These are phyloP conservation scores for Eptatretus burgeri DNA, from an alignment of 2,113 vertebrate species.

Conservation along the genomic window DNA sequence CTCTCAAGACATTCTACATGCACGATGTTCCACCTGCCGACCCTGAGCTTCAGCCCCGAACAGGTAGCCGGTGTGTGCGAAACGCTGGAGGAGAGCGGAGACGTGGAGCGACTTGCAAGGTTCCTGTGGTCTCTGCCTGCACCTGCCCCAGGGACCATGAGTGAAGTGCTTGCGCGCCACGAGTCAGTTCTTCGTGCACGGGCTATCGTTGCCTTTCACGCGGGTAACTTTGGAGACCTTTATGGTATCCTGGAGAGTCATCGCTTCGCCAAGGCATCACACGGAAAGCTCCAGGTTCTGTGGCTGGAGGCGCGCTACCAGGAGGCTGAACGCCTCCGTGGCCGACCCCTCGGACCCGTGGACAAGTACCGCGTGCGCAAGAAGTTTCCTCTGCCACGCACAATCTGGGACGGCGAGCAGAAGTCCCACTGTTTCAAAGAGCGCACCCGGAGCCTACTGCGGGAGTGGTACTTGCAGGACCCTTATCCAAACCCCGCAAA, in stretches of 20 bases:
- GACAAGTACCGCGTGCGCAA: constrained; percentile 37
- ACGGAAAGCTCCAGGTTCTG: constrained; percentile 30
- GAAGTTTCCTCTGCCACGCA: constrained; percentile 33
- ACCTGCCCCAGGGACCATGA: constrained; percentile 20
- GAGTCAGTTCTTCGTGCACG: constrained; percentile 31
- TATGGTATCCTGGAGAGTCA: constrained; percentile 31
- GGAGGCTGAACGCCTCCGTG: constrained; percentile 28
- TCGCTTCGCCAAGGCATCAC: constrained; percentile 28
- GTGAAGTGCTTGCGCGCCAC: constrained; percentile 25
- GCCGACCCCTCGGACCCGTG: constrained; percentile 25
- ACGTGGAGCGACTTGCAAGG: constrained; percentile 92
- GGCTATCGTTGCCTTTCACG: constrained; percentile 30
- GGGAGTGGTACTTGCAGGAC: constrained; percentile 5
- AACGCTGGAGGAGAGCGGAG: constrained; percentile 99
- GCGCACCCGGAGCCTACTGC: not conserved
- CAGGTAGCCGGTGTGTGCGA: constrained; percentile 99
- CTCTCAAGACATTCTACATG: too few relatives aligned
- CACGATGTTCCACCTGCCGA: constrained; percentile 94
- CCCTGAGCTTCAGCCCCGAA: constrained; percentile 99
- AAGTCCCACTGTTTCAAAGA: constrained; percentile 37
- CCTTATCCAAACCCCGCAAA: constrained; percentile 1
- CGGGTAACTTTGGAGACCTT: constrained; percentile 27
- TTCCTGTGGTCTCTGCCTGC: constrained; percentile 53
- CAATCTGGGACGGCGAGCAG: constrained; percentile 38
- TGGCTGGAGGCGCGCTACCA: constrained; percentile 36